Evolutionary conservation across 2,888 invertebrate species (phyloP), one percentile per base, ranked within the genome.

Genomic region (Hirtodrosophila trivittata): DNA sequence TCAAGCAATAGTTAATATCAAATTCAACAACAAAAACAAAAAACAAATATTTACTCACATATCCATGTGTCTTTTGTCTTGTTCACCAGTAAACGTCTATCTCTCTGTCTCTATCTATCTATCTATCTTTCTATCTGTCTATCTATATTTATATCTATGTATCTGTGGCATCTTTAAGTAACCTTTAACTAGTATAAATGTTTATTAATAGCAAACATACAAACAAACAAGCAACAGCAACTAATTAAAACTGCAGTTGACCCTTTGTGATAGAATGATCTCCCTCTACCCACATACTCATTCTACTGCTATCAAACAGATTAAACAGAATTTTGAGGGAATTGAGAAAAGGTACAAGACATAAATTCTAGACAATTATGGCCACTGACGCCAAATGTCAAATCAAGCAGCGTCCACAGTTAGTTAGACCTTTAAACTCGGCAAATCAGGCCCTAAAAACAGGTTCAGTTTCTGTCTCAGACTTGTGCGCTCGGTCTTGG

Each of bases 11-110:
- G 60, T 57, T 66, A 43, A 64, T 68, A 66, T 68, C 50, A 49
- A 64, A 63, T 59, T 47, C 42, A 68, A 62, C 69, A 63, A 66
- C 64, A 78, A 71, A 43, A 63, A 71, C 30, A 52, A 63, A 66
- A 60, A 74, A 54, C 57, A 86, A 70, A 67, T 76, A 88, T 87
- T 88, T 88, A 88, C 89, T 89, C 88, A 87, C 89, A 89, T 78
- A 81, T 84, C 89, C 89, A 89, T 89, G 86, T 87, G 89, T 90
- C 87, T 89, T 88, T 91, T 89, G 91, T 89, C 89, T 89, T 90
- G 89, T 77, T 89, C 89, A 90, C 89, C 86, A 86, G 86, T 81
- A 83, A 84, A 73, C 45, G 69, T 80, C 69, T 69, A 25, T 57
- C 18, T 65, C 30, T 58, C 30, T 39, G 21, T 59, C 10, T 64